Conservation (phyloP, 2,797 vertebrate genomes). For the Lutjanus campechanus region DNA sequence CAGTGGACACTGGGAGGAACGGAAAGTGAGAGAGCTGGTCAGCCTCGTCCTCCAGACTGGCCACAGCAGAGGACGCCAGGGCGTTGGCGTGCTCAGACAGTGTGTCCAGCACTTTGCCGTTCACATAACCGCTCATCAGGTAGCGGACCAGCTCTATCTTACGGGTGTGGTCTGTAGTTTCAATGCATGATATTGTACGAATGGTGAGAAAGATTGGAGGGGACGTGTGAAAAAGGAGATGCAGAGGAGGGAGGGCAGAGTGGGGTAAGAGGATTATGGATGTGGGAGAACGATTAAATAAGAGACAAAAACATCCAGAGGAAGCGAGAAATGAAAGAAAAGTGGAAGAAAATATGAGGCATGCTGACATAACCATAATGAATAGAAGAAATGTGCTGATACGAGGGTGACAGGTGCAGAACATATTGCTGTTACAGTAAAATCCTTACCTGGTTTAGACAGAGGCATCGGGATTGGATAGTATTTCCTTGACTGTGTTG, state of each 20-base stretch:
- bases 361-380: conserved; percentile 62
- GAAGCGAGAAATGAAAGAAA: conserved; percentile 74
- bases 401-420: conserved; percentile 38
- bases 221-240: conserved; percentile 1
- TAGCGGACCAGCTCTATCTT: conserved; percentile 94
- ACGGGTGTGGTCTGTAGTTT: conserved; percentile 91
- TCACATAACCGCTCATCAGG: conserved; percentile 93
- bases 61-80: conserved; percentile 90
- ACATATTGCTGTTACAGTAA: neutral
- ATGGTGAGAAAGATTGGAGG: conserved; percentile 12
- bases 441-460: conserved; percentile 93
- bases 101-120: conserved; percentile 90
- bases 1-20: conserved; percentile 89
- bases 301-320: conserved; percentile 64
- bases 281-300: conserved; percentile 50
- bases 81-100: conserved; percentile 93
- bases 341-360: conserved; percentile 70
- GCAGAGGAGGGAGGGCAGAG: conserved; percentile 35
- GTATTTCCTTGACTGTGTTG: conserved; percentile 92
- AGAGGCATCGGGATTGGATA: conserved; percentile 98
- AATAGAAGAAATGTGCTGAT: conserved; percentile 62
- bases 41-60: conserved; percentile 91
- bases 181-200: conserved; percentile 40
- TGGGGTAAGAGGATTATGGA: conserved; percentile 71
- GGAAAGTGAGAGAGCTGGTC: conserved; percentile 92